Percentiles rank a stretch among this genome's conserved stretches.
Evolutionary conservation across 2,888 invertebrate species (phyloP).

Genomic region (Tetramorium bicarinatum): DNA sequence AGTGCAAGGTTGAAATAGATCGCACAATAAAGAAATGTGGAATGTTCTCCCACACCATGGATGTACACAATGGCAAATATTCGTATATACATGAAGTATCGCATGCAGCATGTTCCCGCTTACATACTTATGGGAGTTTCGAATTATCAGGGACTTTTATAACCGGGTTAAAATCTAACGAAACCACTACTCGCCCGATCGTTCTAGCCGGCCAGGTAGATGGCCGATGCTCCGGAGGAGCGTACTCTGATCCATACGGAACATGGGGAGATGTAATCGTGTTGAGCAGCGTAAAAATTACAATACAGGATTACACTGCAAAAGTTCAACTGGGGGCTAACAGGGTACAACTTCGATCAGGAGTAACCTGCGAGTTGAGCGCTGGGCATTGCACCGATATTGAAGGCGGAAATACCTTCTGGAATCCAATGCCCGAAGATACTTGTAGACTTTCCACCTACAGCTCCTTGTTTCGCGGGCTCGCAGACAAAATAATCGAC

Average conservation of each 20-base stretch:
- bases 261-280: too few species aligned
- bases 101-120: not conserved
- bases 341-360: too few species aligned
- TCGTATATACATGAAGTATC: not conserved
- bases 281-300: too few species aligned
- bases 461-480: too few species aligned
- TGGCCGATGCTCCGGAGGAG: too few species aligned
- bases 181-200: not conserved
- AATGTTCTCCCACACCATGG: not conserved
- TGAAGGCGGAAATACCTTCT: not conserved
- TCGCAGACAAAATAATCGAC: not conserved
- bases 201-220: not conserved
- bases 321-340: rapidly evolving
- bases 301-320: too few species aligned
- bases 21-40: not conserved
- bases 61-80: not conserved
- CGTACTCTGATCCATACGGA: too few species aligned
- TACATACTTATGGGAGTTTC: not conserved
- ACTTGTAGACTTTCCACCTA: too few species aligned
- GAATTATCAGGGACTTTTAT: not conserved
- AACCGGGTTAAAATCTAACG: not conserved
- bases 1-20: slow-evolving; percentile 15
- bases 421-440: not conserved
- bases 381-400: not conserved
- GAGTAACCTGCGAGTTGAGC: not conserved